These are phyloP conservation scores for Ctenodactylus gundi DNA, from an alignment of 2,113 vertebrate genomes.

Conservation along the genomic window DNA sequence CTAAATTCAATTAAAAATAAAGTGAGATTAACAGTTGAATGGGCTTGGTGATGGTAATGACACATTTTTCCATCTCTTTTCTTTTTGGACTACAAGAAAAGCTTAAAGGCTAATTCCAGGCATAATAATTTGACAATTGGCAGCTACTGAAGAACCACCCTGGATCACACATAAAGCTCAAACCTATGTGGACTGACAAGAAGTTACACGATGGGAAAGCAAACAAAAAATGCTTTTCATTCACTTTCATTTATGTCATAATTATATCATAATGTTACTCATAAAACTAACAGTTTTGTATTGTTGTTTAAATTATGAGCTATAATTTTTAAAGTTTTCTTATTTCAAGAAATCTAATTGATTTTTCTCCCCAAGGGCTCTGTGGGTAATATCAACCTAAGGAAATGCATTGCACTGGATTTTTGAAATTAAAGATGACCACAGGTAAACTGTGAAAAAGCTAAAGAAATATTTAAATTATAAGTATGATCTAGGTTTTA, in stretches of 20 bases:
- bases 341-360: slow-evolving; percentile 31
- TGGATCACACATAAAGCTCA: background rate
- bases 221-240: background rate
- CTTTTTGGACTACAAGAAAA: slow-evolving; percentile 1
- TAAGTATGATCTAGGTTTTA: background rate
- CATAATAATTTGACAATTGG: background rate
- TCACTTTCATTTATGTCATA: background rate
- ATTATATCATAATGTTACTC: background rate
- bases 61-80: background rate
- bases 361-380: background rate
- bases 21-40: background rate
- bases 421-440: background rate
- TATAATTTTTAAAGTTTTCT: background rate
- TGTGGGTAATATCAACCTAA: background rate
- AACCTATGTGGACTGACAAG: background rate
- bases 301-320: slow-evolving; percentile 6
- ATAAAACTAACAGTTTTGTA: background rate
- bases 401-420: background rate
- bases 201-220: background rate
- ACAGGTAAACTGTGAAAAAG: background rate
- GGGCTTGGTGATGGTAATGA: background rate
- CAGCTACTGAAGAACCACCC: background rate
- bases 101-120: background rate
- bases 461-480: background rate
- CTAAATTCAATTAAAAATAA: slow-evolving; percentile 38